Percentiles rank a stretch among this genome's conserved stretches.
Conservation (phyloP, 2,113 vertebrate species). For the Coreoperca whiteheadi region DNA sequence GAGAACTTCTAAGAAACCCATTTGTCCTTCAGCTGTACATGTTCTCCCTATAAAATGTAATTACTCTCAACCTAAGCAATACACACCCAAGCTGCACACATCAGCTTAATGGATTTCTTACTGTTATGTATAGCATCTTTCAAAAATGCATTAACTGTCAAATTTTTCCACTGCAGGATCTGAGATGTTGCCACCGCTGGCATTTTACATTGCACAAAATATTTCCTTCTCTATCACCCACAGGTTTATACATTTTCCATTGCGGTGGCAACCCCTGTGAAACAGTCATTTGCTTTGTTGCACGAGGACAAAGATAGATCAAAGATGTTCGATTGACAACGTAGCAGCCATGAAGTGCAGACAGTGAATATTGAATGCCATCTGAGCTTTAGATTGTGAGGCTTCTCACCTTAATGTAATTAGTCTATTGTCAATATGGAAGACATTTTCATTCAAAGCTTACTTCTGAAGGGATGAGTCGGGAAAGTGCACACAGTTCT, state of each 20-base stretch:
- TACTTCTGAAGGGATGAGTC: background rate
- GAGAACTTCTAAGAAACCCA: conserved; percentile 48
- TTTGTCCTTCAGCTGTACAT: conserved; percentile 27
- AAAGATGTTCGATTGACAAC: conserved; percentile 29
- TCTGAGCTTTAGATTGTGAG: conserved; percentile 24
- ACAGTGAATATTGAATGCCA: conserved; percentile 51
- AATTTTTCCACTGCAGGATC: conserved; percentile 29
- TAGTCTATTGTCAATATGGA: conserved; percentile 28
- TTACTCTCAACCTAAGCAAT: conserved; percentile 37
- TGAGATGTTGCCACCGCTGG: conserved; percentile 29
- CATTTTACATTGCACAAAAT: conserved; percentile 28
- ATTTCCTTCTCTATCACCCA: conserved; percentile 52
- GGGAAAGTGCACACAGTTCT: conserved; percentile 11
- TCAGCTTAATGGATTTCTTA: conserved; percentile 5
- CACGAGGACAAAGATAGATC: conserved; percentile 45
- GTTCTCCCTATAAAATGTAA: conserved; percentile 21
- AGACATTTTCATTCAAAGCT: conserved; percentile 36
- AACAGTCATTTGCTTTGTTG: conserved; percentile 61
- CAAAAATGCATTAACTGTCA: conserved; percentile 29
- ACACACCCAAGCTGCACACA: background rate
- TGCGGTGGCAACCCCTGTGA: conserved; percentile 39
- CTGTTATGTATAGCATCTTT: conserved; percentile 14
- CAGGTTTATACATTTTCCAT: conserved; percentile 42
- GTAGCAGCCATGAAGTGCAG: conserved; percentile 9
- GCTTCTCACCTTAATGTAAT: conserved; percentile 30